Evolutionary conservation across 2,113 vertebrate species (phyloP).

Genomic region (Apeltes quadracus): DNA sequence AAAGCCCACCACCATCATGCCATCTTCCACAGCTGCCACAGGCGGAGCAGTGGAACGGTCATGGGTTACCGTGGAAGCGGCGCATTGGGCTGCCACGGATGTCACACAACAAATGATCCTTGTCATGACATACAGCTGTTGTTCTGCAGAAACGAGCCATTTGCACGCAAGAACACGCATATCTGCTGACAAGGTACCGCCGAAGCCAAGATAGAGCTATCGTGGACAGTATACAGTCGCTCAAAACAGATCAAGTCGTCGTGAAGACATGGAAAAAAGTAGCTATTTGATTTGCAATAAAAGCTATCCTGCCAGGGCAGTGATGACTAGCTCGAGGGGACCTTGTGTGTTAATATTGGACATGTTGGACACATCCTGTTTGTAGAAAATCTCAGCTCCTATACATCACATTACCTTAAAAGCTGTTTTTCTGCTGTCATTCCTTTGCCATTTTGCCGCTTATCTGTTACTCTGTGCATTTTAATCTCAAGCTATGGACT

Average conservation of each 20-base stretch:
- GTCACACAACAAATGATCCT: slow-evolving; percentile 61
- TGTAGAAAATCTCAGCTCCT: slow-evolving; percentile 15
- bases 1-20: background rate
- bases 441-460: background rate
- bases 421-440: slow-evolving; percentile 26
- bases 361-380: slow-evolving; percentile 23
- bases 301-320: slow-evolving; percentile 40
- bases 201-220: slow-evolving; percentile 11
- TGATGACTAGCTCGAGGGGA: slow-evolving; percentile 35
- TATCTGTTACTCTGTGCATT: background rate
- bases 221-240: background rate
- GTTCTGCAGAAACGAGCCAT: slow-evolving; percentile 14
- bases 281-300: slow-evolving; percentile 38
- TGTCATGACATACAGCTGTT: slow-evolving; percentile 58
- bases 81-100: slow-evolving; percentile 38
- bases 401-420: slow-evolving; percentile 25
- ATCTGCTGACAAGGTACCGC: background rate
- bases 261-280: slow-evolving; percentile 3
- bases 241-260: slow-evolving; percentile 32
- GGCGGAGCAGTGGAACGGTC: slow-evolving; percentile 50
- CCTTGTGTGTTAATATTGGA: slow-evolving; percentile 21
- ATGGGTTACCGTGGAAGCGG: slow-evolving; percentile 50
- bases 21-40: slow-evolving; percentile 55
- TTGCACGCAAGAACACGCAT: slow-evolving; percentile 16
- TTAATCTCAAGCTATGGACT: too few relatives aligned